Conservation (phyloP, 2,113 vertebrate species). For the Psephotus haematonotus region DNA sequence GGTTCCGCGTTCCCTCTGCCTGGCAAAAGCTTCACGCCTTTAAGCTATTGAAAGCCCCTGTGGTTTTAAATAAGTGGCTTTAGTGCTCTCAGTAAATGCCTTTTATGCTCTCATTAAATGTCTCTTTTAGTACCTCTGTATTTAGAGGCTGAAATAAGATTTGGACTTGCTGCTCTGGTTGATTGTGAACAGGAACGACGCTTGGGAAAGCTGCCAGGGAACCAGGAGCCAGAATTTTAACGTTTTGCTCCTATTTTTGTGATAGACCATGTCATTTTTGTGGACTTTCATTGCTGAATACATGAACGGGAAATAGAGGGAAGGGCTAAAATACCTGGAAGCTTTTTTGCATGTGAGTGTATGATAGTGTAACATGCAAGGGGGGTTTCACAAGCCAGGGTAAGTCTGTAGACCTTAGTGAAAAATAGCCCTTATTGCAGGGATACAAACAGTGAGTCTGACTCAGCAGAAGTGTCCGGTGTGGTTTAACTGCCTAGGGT, state of each 20-base stretch:
- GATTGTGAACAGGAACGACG: accelerated
- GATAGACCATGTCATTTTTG: accelerated
- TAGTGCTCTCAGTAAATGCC: not conserved
- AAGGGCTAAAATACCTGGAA: not conserved
- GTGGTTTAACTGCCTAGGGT: not conserved
- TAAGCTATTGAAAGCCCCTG: not conserved
- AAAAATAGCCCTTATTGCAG: not conserved
- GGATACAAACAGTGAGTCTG: not conserved
- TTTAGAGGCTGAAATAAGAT: not conserved
- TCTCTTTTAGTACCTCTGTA: not conserved
- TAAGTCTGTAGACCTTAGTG: not conserved
- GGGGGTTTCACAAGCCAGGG: not conserved
- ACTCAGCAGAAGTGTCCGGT: not conserved
- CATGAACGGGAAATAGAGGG: not conserved
- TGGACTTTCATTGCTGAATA: not conserved
- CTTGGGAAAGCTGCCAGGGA: not conserved
- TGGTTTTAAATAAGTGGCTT: not conserved
- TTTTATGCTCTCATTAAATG: not conserved
- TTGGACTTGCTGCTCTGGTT: not conserved
- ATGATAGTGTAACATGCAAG: not conserved
- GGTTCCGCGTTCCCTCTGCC: accelerated
- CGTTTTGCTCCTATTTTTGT: not conserved
- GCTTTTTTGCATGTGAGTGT: not conserved
- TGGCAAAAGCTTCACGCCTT: not conserved
- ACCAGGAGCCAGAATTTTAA: no score